These are phyloP conservation scores for Bombus sibiricus DNA, from an alignment of 1,140 invertebrate genomes.

Conservation along the genomic window DNA sequence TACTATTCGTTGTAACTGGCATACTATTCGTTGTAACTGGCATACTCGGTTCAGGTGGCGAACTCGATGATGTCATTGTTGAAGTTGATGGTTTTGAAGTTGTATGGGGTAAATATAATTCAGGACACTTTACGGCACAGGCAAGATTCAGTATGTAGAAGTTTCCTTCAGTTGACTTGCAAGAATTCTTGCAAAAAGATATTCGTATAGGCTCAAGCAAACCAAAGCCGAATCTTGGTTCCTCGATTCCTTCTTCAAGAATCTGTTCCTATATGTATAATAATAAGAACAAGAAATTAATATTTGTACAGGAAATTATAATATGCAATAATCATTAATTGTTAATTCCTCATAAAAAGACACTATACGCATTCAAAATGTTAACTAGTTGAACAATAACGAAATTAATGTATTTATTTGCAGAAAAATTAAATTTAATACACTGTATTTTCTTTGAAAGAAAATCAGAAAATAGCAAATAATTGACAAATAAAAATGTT, in stretches of 20 bases:
- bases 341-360: no score
- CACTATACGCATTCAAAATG: no score
- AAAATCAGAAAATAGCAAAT: not conserved
- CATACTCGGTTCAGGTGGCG: not conserved
- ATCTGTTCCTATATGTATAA: not conserved
- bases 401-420: not conserved
- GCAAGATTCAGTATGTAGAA: not conserved
- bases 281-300: not conserved
- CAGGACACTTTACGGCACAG: conserved; percentile 50
- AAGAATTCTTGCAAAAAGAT: conserved; percentile 8
- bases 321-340: not conserved
- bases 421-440: not conserved
- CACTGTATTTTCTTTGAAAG: not conserved
- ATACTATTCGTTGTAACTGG: not conserved
- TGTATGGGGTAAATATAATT: conserved; percentile 40
- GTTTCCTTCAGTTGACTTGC: not conserved
- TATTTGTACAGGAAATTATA: not conserved
- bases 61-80: not conserved
- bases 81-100: not conserved
- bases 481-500: not conserved
- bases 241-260: not conserved
- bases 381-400: not conserved
- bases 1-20: no score
- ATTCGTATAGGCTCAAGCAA: conserved; percentile 4
- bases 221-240: conserved; percentile 45